Evolutionary conservation across 2,797 vertebrate genomes (phyloP), one percentile per base, ranked within the genome.

Genomic region (Acipenser oxyrinchus): DNA sequence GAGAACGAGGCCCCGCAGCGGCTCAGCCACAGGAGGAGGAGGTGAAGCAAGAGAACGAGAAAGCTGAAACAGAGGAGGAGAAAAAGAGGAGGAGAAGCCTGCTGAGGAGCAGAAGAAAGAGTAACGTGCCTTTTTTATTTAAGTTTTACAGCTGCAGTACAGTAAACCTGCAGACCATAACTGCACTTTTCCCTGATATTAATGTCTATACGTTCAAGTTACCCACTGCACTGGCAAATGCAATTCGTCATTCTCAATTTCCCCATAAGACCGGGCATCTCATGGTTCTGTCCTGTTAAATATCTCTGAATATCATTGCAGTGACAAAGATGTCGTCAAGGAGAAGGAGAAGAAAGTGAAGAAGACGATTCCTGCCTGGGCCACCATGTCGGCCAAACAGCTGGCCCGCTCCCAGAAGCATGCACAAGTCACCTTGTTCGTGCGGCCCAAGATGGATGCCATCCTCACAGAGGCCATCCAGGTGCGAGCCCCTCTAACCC

Each of bases 261-360:
- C 23, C 23, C 23, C 23, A 37, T 37, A 37, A 37, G 23, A 37
- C 23, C 23, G 1, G 23, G 23, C 23, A 37, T 37, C 23, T 37
- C 23, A 37, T 37, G 23, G 23, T 37, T 37, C 23, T 37, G 23
- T 4, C 23, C 23, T 37, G 23, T 37, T 37, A 37, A 37, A 37
- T 37, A 37, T 4, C 23, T 37, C 23, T 37, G 23, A 37, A 37
- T 37, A 37, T 7, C 12, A 12, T 62, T 62, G 68, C 84, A 92
- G 90, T 77, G 82, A 90, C 69, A 92, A 91, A 71, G 95, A 98
- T 62, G 93, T 87, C 51, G 82, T 88, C 1, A 74, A 73, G 69
- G 87, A 93, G 79, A 98, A 98, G 84, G 88, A 82, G 76, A 98
- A 96, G 88, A 99, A 97, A 77, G 89, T 97, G 84, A 99, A 95